Percentiles rank a stretch among this genome's conserved stretches.
Evolutionary conservation across 2,888 invertebrate species (phyloP).

Genomic region (Gnatocerus cornutus): DNA sequence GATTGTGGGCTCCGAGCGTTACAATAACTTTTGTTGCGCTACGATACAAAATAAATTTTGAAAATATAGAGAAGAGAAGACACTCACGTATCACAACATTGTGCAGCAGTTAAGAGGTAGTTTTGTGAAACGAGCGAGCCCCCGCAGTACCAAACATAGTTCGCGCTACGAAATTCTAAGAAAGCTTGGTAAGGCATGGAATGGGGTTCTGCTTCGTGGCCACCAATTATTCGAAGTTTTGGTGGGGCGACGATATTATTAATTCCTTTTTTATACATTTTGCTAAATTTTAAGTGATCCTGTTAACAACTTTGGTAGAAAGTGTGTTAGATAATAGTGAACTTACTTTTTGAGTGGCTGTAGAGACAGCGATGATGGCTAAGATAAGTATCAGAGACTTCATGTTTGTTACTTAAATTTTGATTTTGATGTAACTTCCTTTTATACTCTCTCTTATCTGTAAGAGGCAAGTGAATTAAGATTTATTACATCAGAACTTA

Average conservation of each 20-base stretch:
- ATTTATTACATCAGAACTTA: not conserved
- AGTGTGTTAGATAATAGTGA: not conserved
- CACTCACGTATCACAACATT: not conserved
- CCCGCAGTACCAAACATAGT: not conserved
- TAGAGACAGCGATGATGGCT: not conserved
- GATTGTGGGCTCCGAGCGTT: not conserved
- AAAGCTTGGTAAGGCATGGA: conserved; percentile 17
- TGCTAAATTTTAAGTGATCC: not conserved
- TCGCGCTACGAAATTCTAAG: not conserved
- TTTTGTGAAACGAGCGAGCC: conserved; percentile 16
- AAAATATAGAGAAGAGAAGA: not conserved
- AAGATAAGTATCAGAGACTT: not conserved
- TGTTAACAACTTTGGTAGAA: not conserved
- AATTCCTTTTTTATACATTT: not conserved
- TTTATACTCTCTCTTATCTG: not conserved
- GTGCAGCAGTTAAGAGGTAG: conserved; percentile 9
- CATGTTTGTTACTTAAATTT: not conserved
- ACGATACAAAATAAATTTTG: not conserved
- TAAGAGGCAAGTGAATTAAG: too few relatives aligned
- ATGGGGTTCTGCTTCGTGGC: not conserved
- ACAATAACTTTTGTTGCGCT: not conserved
- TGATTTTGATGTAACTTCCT: not conserved
- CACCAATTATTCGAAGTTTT: not conserved
- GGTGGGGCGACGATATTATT: not conserved
- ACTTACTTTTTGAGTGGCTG: not conserved